A percentile compares a stretch with the other conserved stretches of the same genome.
phyloP scores from a whole-genome alignment of 1,140 invertebrate species.

The Sitophilus oryzae region DNA sequence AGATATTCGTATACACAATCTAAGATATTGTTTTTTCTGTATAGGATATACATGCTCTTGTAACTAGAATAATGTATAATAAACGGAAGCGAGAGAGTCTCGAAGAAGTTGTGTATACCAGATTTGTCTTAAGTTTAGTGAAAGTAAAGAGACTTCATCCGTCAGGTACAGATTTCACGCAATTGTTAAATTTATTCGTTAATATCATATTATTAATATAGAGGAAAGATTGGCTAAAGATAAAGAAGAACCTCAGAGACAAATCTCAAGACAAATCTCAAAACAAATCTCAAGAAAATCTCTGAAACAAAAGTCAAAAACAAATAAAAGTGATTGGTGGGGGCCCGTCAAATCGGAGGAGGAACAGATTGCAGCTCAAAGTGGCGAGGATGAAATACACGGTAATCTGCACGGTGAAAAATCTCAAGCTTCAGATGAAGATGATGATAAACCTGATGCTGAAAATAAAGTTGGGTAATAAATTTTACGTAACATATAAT shows the following conservation, averaged over 20 bases:
- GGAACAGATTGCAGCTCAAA: too few species aligned
- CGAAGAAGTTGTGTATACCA: slow-evolving; percentile 32
- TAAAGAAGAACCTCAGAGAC: too few species aligned
- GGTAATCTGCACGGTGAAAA: too few species aligned
- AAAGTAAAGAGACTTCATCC: slow-evolving; percentile 26
- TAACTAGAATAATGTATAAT: slow-evolving; percentile 43
- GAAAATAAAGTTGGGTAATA: slow-evolving; percentile 6
- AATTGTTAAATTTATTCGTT: too few species aligned
- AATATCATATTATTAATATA: too few species aligned
- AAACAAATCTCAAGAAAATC: too few species aligned
- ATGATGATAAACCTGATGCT: slow-evolving; percentile 17
- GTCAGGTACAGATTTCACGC: slow-evolving; percentile 7
- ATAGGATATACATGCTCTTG: slow-evolving; percentile 22
- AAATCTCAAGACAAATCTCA: too few species aligned
- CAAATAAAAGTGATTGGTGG: too few species aligned
- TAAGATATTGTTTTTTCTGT: neutral
- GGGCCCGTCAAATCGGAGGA: slow-evolving; percentile 5
- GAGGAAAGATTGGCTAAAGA: too few species aligned
- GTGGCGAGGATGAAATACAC: too few species aligned
- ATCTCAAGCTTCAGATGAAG: slow-evolving; percentile 16
- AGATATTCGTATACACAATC: neutral
- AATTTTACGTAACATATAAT: too few species aligned
- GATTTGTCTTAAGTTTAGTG: slow-evolving; percentile 37
- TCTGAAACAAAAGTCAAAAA: too few species aligned
- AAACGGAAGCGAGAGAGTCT: slow-evolving; percentile 36